Evolutionary conservation across 2,888 invertebrate genomes (phyloP).

Genomic region (Dorcus parallelipipedus): DNA sequence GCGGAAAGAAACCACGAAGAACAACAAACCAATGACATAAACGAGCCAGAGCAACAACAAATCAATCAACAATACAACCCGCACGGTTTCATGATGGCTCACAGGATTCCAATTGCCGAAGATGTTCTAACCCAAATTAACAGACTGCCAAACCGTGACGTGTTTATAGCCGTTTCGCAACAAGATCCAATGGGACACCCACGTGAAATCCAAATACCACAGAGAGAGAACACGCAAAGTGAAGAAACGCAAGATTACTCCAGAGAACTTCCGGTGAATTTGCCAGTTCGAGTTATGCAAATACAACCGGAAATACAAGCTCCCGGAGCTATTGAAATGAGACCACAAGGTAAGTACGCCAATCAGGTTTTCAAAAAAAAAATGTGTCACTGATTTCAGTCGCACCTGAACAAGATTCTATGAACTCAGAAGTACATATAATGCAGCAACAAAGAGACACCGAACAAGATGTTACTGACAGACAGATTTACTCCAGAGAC

Average conservation of each 20-base stretch:
- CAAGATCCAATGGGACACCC: conserved; percentile 30
- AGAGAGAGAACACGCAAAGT: not conserved
- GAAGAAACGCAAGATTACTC: not conserved
- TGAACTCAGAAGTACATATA: conserved; percentile 22
- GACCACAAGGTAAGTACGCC: too few species aligned
- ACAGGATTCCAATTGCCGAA: conserved; percentile 48
- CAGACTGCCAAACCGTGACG: conserved; percentile 44
- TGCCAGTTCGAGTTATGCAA: conserved; percentile 23
- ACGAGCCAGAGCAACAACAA: conserved; percentile 17
- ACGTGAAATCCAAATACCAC: not conserved
- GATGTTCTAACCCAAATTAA: conserved; percentile 48
- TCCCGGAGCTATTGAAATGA: too few species aligned
- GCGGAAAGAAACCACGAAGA: conserved; percentile 40
- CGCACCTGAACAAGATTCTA: too few species aligned
- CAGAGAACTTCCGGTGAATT: not conserved
- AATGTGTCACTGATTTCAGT: too few species aligned
- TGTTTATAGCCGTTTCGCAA: conserved; percentile 42
- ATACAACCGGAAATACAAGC: conserved; percentile 1
- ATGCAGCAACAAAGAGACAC: conserved; percentile 43
- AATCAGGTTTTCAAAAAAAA: too few species aligned
- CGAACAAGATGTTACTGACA: conserved; percentile 43
- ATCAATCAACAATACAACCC: conserved; percentile 15
- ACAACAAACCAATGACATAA: conserved; percentile 30
- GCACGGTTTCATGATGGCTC: conserved; percentile 14
- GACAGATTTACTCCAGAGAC: conserved; percentile 45